Base-by-base conservation (phyloP, 2,113 vertebrate species). In the Amphiprion ocellaris region DNA sequence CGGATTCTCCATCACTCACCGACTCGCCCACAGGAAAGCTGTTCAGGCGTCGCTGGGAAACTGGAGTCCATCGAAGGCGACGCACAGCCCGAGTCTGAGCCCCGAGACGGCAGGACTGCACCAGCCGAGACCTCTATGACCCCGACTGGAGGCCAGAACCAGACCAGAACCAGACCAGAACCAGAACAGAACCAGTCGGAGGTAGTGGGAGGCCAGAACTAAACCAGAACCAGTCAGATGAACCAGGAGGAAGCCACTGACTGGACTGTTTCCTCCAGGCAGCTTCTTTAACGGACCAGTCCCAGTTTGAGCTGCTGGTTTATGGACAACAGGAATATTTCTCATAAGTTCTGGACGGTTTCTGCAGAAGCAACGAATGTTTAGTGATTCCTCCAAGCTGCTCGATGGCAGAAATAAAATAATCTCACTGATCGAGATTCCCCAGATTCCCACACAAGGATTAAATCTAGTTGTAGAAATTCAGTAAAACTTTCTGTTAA, bases 1-100 rank as follows among this genome's bases (percentile, higher is more conserved):
- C 0, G 97, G 97, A 0, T 99, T 98, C 95, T 99, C 97, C 92
- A 98, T 99, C 93, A 98, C 97, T 0, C 97, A 98, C 92, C 94
- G 97, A 58, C 90, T 99, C 92, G 97, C 96, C 0, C 97, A 99
- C 74, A 95, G 97, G 12, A 98, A 99, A 79, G 97, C 97, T 0
- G 94, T 94, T 15, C 96, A 97, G 94, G 95, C 96, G 26, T 96
- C 96, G 46, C 95, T 98, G 90, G 97, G 96, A 0, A 97, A 98
- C 94, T 99, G 97, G 97, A 96, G 96, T 37, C 90, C 96, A 16
- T 96, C 94, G 0, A 96, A 95, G 91, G 96, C 96, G 46, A 96
- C 95, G 26, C 97, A 98, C 93, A 96, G 96, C 79, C 97, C 97
- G 0, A 95, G 93, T 4, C 96, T 98, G 71, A 97, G 96, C 0